Conservation (phyloP, 2,113 vertebrate species). For the Turdus rufiventris region DNA sequence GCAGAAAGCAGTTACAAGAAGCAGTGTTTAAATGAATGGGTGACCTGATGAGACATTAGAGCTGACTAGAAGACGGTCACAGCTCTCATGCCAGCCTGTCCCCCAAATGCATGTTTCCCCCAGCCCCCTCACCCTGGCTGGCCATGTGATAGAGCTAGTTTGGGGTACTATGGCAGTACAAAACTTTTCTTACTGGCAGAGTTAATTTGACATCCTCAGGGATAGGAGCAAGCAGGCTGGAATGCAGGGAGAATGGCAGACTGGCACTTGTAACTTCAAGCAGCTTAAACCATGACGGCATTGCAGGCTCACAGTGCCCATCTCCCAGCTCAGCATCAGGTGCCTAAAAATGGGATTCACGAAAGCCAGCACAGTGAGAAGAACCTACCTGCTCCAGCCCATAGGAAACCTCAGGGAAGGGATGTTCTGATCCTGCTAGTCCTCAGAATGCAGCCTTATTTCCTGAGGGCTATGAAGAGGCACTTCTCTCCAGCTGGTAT, state of each 20-base stretch:
- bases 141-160: neutral
- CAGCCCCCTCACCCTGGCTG: neutral
- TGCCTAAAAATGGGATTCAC: neutral
- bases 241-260: neutral
- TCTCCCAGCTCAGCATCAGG: neutral
- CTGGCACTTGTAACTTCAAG: neutral
- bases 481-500: neutral
- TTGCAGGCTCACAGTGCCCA: neutral
- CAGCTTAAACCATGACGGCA: accelerated
- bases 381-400: neutral
- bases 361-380: neutral
- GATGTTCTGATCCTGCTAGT: neutral
- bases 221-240: neutral
- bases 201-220: neutral
- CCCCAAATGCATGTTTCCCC: neutral
- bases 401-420: neutral
- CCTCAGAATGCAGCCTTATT: neutral
- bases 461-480: neutral
- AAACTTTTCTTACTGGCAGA: neutral
- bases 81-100: neutral
- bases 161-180: neutral
- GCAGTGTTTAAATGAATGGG: neutral
- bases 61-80: neutral
- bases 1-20: neutral
- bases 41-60: neutral